Conservation (phyloP, 1,140 invertebrate genomes). For the Bombus difficillimus region DNA sequence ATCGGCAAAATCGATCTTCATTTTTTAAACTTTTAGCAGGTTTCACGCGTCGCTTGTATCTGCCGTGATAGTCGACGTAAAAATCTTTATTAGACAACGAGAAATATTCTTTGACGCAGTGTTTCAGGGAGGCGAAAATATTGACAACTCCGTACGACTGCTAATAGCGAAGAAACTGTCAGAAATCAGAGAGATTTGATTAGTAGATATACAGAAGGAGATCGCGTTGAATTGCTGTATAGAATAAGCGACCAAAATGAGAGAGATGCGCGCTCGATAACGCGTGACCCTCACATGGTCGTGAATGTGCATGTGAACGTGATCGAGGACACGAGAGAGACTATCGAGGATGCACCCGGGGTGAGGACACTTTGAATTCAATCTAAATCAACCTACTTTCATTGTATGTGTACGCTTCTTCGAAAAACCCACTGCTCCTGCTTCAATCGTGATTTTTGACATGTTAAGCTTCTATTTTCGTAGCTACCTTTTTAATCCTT, state of each 20-base stretch:
- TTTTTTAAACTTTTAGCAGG: background rate
- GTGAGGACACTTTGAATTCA: constrained; percentile 43
- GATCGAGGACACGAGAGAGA: background rate
- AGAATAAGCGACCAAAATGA: background rate
- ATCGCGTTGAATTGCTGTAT: background rate
- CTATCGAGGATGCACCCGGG: background rate
- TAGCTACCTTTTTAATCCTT: background rate
- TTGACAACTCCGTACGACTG: too few species aligned
- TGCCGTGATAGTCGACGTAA: background rate
- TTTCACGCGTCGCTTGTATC: background rate
- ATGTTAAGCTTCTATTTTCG: background rate
- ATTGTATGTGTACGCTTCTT: constrained; percentile 7
- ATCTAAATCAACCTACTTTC: constrained; percentile 63
- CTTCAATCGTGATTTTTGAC: constrained; percentile 25
- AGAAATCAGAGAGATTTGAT: background rate
- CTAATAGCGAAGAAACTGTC: background rate
- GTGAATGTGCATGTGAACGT: background rate
- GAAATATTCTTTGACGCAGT: background rate
- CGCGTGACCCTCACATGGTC: background rate
- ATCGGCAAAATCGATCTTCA: background rate
- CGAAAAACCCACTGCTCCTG: constrained; percentile 27
- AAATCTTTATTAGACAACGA: background rate
- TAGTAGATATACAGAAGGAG: background rate
- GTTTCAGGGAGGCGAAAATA: too few species aligned
- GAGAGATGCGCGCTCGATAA: constrained; percentile 31